These are phyloP conservation scores for Zeus faber DNA, from an alignment of 2,113 vertebrate genomes.

Conservation along the genomic window DNA sequence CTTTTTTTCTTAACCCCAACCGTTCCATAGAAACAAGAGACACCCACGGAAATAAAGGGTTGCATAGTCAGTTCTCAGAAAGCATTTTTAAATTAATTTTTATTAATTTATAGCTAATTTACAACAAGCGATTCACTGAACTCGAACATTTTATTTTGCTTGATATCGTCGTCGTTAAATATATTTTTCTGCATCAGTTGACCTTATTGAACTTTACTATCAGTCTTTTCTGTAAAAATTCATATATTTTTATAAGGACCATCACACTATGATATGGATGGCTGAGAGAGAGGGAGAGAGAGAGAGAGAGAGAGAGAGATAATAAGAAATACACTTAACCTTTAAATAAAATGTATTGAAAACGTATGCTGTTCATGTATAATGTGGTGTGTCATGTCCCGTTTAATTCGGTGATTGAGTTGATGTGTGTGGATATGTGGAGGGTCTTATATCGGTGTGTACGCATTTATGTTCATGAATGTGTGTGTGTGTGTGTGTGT, in stretches of 20 bases:
- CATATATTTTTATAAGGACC: slow-evolving; percentile 77
- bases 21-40: slow-evolving; percentile 5
- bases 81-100: slow-evolving; percentile 75
- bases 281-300: too few species aligned
- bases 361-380: slow-evolving; percentile 69
- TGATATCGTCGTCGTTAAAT: slow-evolving; percentile 77
- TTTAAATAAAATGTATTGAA: slow-evolving; percentile 70
- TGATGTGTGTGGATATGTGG: slow-evolving; percentile 51
- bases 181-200: slow-evolving; percentile 76
- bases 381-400: slow-evolving; percentile 42
- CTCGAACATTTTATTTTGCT: slow-evolving; percentile 79
- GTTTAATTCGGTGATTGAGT: slow-evolving; percentile 48
- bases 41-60: slow-evolving; percentile 9
- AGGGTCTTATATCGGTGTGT: slow-evolving; percentile 35
- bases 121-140: slow-evolving; percentile 85
- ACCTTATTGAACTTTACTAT: slow-evolving; percentile 71
- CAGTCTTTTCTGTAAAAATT: slow-evolving; percentile 77
- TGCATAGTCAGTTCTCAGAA: slow-evolving; percentile 57
- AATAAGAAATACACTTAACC: slow-evolving; percentile 77
- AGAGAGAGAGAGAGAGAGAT: too few species aligned
- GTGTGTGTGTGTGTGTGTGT: slow-evolving; percentile 9
- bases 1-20: background rate
- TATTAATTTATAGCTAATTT: slow-evolving; percentile 84
- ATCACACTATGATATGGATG: slow-evolving; percentile 78
- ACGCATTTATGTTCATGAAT: slow-evolving; percentile 33